These are phyloP conservation scores for Archips crataeganus DNA, from an alignment of 2,888 invertebrate species.

Conservation along the genomic window DNA sequence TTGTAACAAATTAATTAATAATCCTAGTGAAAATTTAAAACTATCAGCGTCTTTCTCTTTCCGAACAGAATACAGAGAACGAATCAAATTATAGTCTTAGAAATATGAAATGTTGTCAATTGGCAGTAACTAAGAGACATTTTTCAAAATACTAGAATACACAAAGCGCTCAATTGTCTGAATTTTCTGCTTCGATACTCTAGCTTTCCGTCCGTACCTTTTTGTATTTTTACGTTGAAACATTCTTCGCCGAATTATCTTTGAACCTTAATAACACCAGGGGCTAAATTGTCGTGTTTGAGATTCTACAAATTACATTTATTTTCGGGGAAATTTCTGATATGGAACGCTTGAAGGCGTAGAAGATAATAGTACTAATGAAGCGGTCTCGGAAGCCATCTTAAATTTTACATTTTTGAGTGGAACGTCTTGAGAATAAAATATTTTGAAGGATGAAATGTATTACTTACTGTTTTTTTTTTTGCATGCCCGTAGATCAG, in stretches of 20 bases:
- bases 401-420: neutral
- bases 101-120: too few relatives aligned
- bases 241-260: slow-evolving; percentile 4
- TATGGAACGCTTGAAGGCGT: neutral
- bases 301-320: slow-evolving; percentile 10
- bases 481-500: too few relatives aligned
- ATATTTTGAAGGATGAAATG: too few relatives aligned
- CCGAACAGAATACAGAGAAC: too few relatives aligned
- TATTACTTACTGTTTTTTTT: too few relatives aligned
- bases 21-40: too few relatives aligned
- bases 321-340: neutral
- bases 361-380: neutral
- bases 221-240: slow-evolving; percentile 1
- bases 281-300: slow-evolving; percentile 10
- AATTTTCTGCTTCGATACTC: neutral
- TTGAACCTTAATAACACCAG: slow-evolving; percentile 11
- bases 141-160: neutral
- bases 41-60: too few relatives aligned
- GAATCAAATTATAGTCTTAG: too few relatives aligned
- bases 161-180: neutral
- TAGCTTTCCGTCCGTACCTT: neutral
- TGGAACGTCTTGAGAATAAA: neutral
- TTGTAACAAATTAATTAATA: too few relatives aligned
- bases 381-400: neutral
- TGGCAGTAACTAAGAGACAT: neutral